Evolutionary conservation across 2,888 invertebrate species (phyloP).

Genomic region (Amiota mariae): DNA sequence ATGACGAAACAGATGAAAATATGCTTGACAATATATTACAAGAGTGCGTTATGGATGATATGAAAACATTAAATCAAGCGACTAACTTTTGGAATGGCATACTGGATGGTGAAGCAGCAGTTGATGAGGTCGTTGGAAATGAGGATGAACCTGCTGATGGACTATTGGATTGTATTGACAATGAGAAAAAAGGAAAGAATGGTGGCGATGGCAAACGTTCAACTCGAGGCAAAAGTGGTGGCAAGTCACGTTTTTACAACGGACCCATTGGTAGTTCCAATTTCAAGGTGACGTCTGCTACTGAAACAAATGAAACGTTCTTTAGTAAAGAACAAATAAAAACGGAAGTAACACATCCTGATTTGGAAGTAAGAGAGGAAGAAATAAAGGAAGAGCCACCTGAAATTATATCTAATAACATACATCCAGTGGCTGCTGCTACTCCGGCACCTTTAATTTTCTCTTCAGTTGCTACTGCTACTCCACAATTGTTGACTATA

Average conservation of each 20-base stretch:
- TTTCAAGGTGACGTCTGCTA: constrained; percentile 46
- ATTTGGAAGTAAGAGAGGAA: constrained; percentile 21
- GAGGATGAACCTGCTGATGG: constrained; percentile 65
- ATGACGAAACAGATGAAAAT: constrained; percentile 68
- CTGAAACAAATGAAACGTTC: constrained; percentile 51
- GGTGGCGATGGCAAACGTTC: constrained; percentile 42
- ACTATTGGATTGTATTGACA: constrained; percentile 68
- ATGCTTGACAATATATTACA: constrained; percentile 73
- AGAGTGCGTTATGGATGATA: constrained; percentile 73
- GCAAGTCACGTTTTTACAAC: constrained; percentile 40
- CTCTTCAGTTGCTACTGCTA: background rate
- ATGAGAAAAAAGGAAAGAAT: constrained; percentile 57
- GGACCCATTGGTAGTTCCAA: constrained; percentile 53
- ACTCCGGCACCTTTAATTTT: background rate
- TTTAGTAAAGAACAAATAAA: constrained; percentile 57
- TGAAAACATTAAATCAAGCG: constrained; percentile 72
- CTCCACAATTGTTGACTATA: constrained; percentile 18
- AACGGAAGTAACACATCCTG: constrained; percentile 43
- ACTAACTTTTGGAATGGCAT: constrained; percentile 74
- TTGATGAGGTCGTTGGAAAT: constrained; percentile 52
- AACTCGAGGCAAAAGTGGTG: constrained; percentile 36
- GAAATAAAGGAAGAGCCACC: constrained; percentile 58
- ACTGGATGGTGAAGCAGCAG: constrained; percentile 70
- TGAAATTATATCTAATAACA: constrained; percentile 42
- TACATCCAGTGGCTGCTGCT: constrained; percentile 19